Evolutionary conservation across 2,797 vertebrate species (phyloP), one percentile per base, ranked within the genome.

Genomic region (Macrochelys suwanniensis): DNA sequence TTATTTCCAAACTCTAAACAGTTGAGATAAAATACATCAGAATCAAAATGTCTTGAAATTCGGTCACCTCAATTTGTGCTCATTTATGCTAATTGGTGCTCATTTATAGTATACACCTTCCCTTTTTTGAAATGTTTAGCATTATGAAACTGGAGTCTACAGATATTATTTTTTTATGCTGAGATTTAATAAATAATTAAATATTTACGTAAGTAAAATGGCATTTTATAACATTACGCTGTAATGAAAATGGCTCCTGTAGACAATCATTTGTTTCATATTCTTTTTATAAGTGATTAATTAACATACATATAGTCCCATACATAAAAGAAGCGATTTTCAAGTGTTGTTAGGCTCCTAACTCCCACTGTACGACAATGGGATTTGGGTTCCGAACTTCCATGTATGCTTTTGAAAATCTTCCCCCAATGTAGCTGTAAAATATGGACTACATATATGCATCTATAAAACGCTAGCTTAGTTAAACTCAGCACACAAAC

Each of bases 401-500:
- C 4, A 16, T 82, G 87, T 56, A 71, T 76, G n/a, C 3, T 7
- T 91, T 85, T 84, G 25, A 89, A 54, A 94, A 90, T 65, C 28
- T 15, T 21, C 77, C 3, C 57, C 57, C 65, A 23, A 74, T 12
- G 10, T 45, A 26, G 23, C 5, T 85, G 65, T 80, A 77, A 31
- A 84, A 89, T 28, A 11, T 89, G 82, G 95, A 96, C 91, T 21
- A 85, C 47, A 95, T 92, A 26, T 37, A 88, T 92, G 13, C 4
- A 19, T 91, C 94, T 87, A 84, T 95, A 80, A 95, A 87, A 93
- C 13, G 93, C 28, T 82, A 87, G 2, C 59, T 47, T n/a, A 2
- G 0, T 15, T 57, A 91, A 7, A 84, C 19, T 57, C n/a, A 79
- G 11, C 51, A 28, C 82, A 96, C 94, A 89, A 49, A 91, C 85